phyloP scores from a whole-genome alignment of 2,888 invertebrate species.

The Acleris holmiana region DNA sequence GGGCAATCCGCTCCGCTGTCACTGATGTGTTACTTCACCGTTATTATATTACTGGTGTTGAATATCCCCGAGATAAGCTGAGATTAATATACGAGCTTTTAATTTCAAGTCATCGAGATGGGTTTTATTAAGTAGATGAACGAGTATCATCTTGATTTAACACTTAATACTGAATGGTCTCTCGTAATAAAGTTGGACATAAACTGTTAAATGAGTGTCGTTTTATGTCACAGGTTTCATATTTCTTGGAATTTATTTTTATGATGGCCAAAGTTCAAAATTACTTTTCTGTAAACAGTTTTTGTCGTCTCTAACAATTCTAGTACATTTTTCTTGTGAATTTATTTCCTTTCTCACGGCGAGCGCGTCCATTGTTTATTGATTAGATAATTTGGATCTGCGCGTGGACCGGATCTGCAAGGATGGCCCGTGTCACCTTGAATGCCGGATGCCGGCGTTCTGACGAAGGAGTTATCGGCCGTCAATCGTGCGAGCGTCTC shows the following conservation, averaged over 20 bases:
- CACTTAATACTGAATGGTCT: slow-evolving; percentile 48
- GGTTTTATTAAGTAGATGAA: slow-evolving; percentile 45
- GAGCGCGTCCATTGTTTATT: slow-evolving; percentile 44
- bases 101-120: slow-evolving; percentile 55
- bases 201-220: slow-evolving; percentile 50
- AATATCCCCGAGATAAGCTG: slow-evolving; percentile 52
- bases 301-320: slow-evolving; percentile 4
- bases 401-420: slow-evolving; percentile 70
- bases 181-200: slow-evolving; percentile 43
- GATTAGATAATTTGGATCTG: slow-evolving; percentile 49
- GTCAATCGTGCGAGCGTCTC: slow-evolving; percentile 78
- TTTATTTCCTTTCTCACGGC: slow-evolving; percentile 40
- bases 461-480: slow-evolving; percentile 76
- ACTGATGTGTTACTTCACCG: slow-evolving; percentile 60
- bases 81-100: slow-evolving; percentile 45
- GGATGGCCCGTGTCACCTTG: slow-evolving; percentile 81
- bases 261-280: slow-evolving; percentile 23
- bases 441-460: slow-evolving; percentile 78
- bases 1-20: slow-evolving; percentile 59
- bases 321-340: slow-evolving; percentile 37
- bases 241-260: slow-evolving; percentile 49
- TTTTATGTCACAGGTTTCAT: slow-evolving; percentile 53
- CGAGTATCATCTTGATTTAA: slow-evolving; percentile 54
- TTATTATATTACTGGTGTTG: slow-evolving; percentile 51
- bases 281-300: slow-evolving; percentile 17